A percentile compares a stretch with the other conserved stretches of the same genome.
Conservation (phyloP, 2,797 vertebrate species). For the Benthosema pterotum region DNA sequence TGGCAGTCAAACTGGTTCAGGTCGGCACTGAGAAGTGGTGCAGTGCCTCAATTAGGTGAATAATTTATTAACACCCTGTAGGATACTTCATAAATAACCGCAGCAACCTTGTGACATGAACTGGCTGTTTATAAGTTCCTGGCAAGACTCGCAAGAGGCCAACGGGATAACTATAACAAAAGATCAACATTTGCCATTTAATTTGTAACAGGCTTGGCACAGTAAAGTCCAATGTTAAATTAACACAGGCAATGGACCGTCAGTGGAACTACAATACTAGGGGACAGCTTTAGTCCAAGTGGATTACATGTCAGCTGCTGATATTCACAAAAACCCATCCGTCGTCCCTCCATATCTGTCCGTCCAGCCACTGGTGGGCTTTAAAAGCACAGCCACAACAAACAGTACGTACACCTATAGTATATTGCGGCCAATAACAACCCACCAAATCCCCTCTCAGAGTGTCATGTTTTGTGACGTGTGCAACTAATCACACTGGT, state of each 20-base stretch:
- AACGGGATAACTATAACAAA: neutral
- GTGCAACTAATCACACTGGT: constrained; percentile 53
- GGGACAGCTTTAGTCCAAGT: too few relatives aligned
- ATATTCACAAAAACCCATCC: too few relatives aligned
- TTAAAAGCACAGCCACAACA: too few relatives aligned
- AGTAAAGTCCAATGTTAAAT: too few relatives aligned
- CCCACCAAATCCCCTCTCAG: constrained; percentile 7
- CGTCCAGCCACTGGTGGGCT: too few relatives aligned
- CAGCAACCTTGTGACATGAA: constrained; percentile 23
- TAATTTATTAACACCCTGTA: constrained; percentile 38
- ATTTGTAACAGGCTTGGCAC: neutral
- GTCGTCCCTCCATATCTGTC: too few relatives aligned
- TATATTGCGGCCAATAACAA: too few relatives aligned
- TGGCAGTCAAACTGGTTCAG: constrained; percentile 51
- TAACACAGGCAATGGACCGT: too few relatives aligned
- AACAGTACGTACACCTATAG: too few relatives aligned
- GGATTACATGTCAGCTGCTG: too few relatives aligned
- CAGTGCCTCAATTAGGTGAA: constrained; percentile 55
- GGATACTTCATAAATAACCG: constrained; percentile 34
- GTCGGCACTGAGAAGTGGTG: constrained; percentile 36
- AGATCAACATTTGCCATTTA: neutral
- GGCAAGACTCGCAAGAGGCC: constrained; percentile 18
- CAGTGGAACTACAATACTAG: too few relatives aligned
- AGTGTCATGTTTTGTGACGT: constrained; percentile 37
- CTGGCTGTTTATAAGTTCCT: constrained; percentile 18